Base-by-base conservation (phyloP, 2,797 vertebrate genomes). In the Liparis tanakae region DNA sequence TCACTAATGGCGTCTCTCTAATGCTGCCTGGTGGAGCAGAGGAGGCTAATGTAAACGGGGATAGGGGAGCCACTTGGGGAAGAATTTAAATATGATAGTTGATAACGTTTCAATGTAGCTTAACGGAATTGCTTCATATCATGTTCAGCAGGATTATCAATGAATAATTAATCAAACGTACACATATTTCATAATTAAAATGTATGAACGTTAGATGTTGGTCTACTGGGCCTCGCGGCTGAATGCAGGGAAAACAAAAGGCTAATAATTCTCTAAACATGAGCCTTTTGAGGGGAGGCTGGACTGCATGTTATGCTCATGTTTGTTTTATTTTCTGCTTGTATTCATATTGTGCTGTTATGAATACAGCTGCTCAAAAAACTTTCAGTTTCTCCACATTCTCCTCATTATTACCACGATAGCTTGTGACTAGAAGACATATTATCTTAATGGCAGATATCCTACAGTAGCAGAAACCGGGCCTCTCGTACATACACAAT, bases 61-160 rank as follows among this genome's bases (percentile, higher is more conserved):
- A 88, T 83, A 75, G 80, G 89, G 88, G 88, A 90, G 86, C 79
- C 88, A 82, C 90, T 87, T 63, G 88, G 90, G 92, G 87, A 86
- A 86, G 88, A 93, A 93, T 93, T 91, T 90, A 92, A 90, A 92
- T 80, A 59, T 57, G 43, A 93, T 90, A 91, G 93, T 93, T 93
- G 91, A 91, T 93, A 85, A 91, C 91, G 89, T 88, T 93, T 91
- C 86, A 87, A 57, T 86, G 83, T 84, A 76, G 84, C 84, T 87
- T 67, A 88, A 88, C 79, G 65, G 81, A 82, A 87, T 85, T 71
- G 85, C 86, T 88, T 72, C 72, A 69, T 85, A 87, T 84, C 77
- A 55, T 68, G 73, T 86, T 86, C 58, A 78, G 71, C 68, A 85
- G 79, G 64, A 90, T 86, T 87, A 87, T 88, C 81, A 76, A 81